Base-by-base conservation (phyloP, 2,888 invertebrate genomes). In the Epiblema foenella region DNA sequence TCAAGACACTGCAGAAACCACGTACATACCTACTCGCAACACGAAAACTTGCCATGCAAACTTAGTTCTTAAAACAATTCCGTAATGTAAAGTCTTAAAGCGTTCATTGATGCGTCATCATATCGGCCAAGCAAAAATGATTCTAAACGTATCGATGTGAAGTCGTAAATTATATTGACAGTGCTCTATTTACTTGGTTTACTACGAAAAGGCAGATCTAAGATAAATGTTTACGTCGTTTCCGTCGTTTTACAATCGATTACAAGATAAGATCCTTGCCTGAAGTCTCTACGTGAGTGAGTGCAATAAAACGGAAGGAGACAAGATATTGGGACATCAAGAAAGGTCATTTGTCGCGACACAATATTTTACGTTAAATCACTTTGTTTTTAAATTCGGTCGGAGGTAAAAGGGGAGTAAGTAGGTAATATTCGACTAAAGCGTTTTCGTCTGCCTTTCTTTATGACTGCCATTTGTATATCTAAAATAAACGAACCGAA, bases 311-410 rank as follows among this genome's bases (percentile, higher is more conserved):
- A n/a, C 58, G 42, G 64, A 58, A 58, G 15, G 52, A 69, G 69
- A 69, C 69, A 59, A n/a, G n/a, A n/a, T n/a, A 69, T 65, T 10
- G 69, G 24, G 37, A 15, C 2, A 49, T 69, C 20, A 33, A 29
- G 17, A 56, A 51, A 58, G 29, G 17, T 42, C 33, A n/a, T 57
- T 20, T 7, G 63, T 69, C 69, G 39, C 69, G 64, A 57, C 69
- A 51, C 42, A 64, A 64, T 64, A 65, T 64, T 58, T 69, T 52
- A n/a, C 56, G 12, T 20, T 24, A 59, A 65, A 69, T 33, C 15
- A 20, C 39, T 65, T 69, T 69, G 69, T 69, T 69, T 69, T 52
- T 46, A 33, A 64, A 57, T 17, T 5, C 29, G 7, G 49, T 42
- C 52, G 20, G 20, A 24, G 29, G 56, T n/a, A 63, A 52, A 46